Evolutionary conservation across 2,113 vertebrate species (phyloP).

Genomic region (Amphiprion percula): DNA sequence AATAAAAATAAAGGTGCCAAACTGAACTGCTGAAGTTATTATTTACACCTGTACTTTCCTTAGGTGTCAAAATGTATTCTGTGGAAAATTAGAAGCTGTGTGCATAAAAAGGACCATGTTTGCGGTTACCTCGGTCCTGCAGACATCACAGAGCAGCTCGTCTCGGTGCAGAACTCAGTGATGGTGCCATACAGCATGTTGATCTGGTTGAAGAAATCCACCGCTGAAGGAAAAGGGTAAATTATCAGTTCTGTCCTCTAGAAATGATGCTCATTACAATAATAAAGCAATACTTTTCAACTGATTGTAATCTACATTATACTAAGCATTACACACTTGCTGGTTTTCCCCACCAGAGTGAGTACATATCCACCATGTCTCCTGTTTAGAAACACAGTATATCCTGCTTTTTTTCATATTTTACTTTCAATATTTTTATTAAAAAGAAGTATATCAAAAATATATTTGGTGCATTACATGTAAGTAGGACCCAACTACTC

Average conservation of each 20-base stretch:
- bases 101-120: neutral
- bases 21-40: neutral
- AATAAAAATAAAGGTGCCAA: neutral
- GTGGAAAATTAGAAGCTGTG: no score
- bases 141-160: slow-evolving; percentile 95
- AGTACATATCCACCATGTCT: neutral
- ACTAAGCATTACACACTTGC: no score
- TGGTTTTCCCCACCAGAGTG: no score
- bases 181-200: slow-evolving; percentile 98
- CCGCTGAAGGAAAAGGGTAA: slow-evolving; percentile 80
- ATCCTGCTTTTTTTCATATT: neutral
- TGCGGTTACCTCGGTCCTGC: slow-evolving; percentile 91
- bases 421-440: no score
- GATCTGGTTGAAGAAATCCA: slow-evolving; percentile 99
- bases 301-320: no score
- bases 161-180: slow-evolving; percentile 96
- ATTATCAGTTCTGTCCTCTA: neutral
- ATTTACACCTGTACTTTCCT: neutral
- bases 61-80: no score
- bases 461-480: no score
- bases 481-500: neutral
- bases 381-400: no score
- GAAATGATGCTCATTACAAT: neutral
- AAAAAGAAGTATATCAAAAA: no score
- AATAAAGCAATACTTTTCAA: neutral